These are phyloP conservation scores for Nasonovia ribisnigri DNA, from an alignment of 2,888 invertebrate genomes.

Conservation along the genomic window DNA sequence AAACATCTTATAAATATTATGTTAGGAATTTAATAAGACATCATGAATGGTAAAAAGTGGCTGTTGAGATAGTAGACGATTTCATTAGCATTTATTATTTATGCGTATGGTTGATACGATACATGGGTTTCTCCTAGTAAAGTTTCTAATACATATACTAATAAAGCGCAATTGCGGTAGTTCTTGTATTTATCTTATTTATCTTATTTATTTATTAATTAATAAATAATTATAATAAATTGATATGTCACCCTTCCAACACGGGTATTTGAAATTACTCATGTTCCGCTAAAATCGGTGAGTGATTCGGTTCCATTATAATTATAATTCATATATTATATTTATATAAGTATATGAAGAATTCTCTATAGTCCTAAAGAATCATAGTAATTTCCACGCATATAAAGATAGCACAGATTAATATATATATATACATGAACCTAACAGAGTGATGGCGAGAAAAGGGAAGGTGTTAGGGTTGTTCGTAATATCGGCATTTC, in stretches of 20 bases:
- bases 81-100: not conserved
- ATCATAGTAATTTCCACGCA: not conserved
- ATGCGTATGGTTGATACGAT: not conserved
- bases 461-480: not conserved
- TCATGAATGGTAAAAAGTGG: not conserved
- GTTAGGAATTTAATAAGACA: not conserved
- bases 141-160: not conserved
- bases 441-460: not conserved
- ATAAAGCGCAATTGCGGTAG: not conserved
- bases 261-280: not conserved
- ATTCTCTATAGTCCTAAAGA: not conserved
- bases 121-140: not conserved
- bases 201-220: not conserved
- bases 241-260: not conserved
- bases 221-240: no score
- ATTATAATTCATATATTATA: not conserved
- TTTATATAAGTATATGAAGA: not conserved
- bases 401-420: not conserved
- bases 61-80: not conserved
- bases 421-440: not conserved
- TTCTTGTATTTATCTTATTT: not conserved
- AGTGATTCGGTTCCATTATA: not conserved
- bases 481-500: not conserved
- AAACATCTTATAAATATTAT: not conserved
- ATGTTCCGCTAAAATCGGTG: not conserved